Conservation (phyloP, 2,797 vertebrate species). For the Vespertilio murinus region DNA sequence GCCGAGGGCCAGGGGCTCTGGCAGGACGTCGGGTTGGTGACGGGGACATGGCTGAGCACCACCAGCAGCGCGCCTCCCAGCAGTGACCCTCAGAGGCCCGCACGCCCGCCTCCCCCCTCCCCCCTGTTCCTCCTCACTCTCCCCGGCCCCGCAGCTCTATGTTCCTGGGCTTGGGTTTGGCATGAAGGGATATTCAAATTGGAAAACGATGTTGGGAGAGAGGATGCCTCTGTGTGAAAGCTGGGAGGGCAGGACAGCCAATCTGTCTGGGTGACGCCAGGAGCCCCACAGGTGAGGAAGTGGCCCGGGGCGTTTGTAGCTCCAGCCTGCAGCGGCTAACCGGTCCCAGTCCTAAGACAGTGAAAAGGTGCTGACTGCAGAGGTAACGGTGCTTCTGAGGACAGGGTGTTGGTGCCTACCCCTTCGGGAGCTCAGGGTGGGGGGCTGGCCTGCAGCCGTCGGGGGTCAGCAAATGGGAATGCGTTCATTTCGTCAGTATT, state of each 20-base stretch:
- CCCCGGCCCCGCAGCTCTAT: not conserved
- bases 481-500: not conserved
- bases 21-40: not conserved
- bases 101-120: not conserved
- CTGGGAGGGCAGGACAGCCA: not conserved
- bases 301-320: not conserved
- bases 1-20: not conserved
- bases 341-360: not conserved
- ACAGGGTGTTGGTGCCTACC: not conserved
- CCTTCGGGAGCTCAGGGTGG: not conserved
- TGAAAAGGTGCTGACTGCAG: not conserved
- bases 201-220: not conserved
- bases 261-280: not conserved
- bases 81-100: not conserved
- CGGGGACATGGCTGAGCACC: not conserved
- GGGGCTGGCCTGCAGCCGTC: not conserved
- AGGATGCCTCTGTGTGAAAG: fast-evolving
- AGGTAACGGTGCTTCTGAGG: not conserved
- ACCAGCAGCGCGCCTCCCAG: not conserved
- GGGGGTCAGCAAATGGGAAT: not conserved
- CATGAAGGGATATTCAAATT: not conserved
- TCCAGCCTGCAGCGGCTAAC: not conserved
- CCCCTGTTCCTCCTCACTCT: not conserved
- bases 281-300: no score
- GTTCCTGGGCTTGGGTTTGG: not conserved